Evolutionary conservation across 2,797 vertebrate genomes (phyloP).

Genomic region (Ctenopoma kingsleyae): DNA sequence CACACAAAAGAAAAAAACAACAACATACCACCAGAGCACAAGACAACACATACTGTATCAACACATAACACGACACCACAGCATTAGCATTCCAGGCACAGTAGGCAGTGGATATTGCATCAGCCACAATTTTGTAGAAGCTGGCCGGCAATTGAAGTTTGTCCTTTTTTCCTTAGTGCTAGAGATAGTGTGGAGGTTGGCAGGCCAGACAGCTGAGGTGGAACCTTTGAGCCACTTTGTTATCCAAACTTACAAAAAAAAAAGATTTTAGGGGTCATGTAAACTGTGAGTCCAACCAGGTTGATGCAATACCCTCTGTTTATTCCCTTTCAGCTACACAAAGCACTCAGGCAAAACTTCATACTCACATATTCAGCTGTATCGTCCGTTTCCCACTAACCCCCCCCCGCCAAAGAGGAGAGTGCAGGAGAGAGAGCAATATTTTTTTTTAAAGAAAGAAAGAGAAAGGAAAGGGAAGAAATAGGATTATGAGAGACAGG

Average conservation of each 20-base stretch:
- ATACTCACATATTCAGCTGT: slow-evolving; percentile 98
- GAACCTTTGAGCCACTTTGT: slow-evolving; percentile 41
- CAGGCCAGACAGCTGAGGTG: slow-evolving; percentile 34
- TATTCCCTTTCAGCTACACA: slow-evolving; percentile 58
- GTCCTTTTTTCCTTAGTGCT: slow-evolving; percentile 25
- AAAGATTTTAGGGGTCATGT: slow-evolving; percentile 20
- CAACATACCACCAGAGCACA: slow-evolving; percentile 47
- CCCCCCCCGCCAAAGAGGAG: slow-evolving; percentile 80
- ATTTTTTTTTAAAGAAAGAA: slow-evolving; percentile 62
- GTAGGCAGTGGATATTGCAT: slow-evolving; percentile 81
- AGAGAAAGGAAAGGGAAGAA: slow-evolving; percentile 79
- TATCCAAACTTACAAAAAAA: slow-evolving; percentile 51
- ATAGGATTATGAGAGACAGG: slow-evolving; percentile 72
- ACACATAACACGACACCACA: slow-evolving; percentile 62
- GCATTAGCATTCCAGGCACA: slow-evolving; percentile 72
- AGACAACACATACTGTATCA: slow-evolving; percentile 44
- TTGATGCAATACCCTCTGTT: slow-evolving; percentile 83
- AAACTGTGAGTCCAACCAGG: slow-evolving; percentile 34
- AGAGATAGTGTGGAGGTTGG: slow-evolving; percentile 24
- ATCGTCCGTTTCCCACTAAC: slow-evolving; percentile 98
- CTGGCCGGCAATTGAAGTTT: slow-evolving; percentile 38
- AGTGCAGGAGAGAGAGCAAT: slow-evolving; percentile 79
- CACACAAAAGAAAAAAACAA: background rate
- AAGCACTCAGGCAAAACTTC: slow-evolving; percentile 74
- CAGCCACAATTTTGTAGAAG: slow-evolving; percentile 62